These are phyloP conservation scores for Agrilus mali DNA, from an alignment of 2,888 invertebrate genomes.

Conservation along the genomic window DNA sequence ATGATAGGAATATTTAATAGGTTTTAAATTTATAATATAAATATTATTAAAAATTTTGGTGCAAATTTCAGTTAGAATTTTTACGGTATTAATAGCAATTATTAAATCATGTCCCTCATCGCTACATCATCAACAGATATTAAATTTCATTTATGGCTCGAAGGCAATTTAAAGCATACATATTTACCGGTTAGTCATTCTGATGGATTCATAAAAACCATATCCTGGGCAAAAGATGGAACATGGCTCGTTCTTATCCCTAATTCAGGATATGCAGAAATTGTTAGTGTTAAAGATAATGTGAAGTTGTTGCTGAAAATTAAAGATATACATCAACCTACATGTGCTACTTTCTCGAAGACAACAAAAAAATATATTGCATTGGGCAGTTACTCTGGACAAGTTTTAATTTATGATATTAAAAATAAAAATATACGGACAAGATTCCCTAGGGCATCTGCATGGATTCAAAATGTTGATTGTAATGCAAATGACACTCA, in stretches of 20 bases:
- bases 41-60: too few relatives aligned
- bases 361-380: conserved; percentile 26
- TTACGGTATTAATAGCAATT: too few relatives aligned
- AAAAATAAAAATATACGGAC: conserved; percentile 25
- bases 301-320: conserved; percentile 26
- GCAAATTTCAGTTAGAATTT: too few relatives aligned
- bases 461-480: conserved; percentile 23
- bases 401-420: conserved; percentile 29
- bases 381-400: conserved; percentile 26
- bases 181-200: conserved; percentile 28
- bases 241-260: conserved; percentile 30
- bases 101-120: conserved; percentile 19
- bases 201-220: conserved; percentile 24
- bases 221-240: conserved; percentile 32
- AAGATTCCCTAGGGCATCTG: conserved; percentile 21
- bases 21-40: too few relatives aligned
- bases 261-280: conserved; percentile 25
- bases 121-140: conserved; percentile 44
- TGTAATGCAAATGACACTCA: conserved; percentile 28
- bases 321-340: conserved; percentile 25
- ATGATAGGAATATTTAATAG: too few relatives aligned
- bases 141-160: conserved; percentile 41
- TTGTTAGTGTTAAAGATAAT: conserved; percentile 26
- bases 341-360: conserved; percentile 29
- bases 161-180: conserved; percentile 40